These are phyloP conservation scores for Vulpes lagopus DNA, from an alignment of 2,113 vertebrate species.

Conservation along the genomic window DNA sequence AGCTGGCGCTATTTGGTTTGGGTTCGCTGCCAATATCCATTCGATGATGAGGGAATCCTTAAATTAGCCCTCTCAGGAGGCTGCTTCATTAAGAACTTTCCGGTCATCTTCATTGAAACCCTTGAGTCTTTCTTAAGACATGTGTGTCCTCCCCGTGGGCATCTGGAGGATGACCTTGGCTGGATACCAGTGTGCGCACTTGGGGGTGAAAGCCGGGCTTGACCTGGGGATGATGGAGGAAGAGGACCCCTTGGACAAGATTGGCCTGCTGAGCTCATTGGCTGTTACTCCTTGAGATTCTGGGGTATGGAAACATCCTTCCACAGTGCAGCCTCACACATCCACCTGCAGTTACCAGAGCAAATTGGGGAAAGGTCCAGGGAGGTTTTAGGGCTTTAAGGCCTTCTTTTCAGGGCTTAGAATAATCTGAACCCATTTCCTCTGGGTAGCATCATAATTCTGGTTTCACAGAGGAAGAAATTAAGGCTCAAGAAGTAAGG, in stretches of 20 bases:
- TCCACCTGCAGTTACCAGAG: neutral
- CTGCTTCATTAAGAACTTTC: slow-evolving; percentile 5
- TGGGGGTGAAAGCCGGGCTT: neutral
- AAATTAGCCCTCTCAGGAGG: slow-evolving; percentile 36
- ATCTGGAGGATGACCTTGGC: neutral
- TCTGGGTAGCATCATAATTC: neutral
- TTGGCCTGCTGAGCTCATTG: neutral
- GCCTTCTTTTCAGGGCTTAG: neutral
- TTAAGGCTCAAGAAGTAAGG: neutral
- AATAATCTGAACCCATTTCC: neutral
- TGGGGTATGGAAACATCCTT: neutral
- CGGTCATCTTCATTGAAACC: neutral
- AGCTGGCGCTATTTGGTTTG: slow-evolving; percentile 47
- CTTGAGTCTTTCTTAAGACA: slow-evolving; percentile 52
- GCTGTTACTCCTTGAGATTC: slow-evolving; percentile 28
- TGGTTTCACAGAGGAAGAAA: slow-evolving; percentile 26
- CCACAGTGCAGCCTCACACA: neutral
- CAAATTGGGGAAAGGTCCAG: neutral
- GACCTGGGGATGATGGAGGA: neutral
- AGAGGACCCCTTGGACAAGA: neutral
- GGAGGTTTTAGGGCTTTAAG: neutral
- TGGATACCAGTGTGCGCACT: neutral
- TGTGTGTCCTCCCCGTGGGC: neutral
- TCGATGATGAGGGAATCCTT: slow-evolving; percentile 52
- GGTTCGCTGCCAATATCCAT: slow-evolving; percentile 13